phyloP scores from a whole-genome alignment of 2,888 invertebrate species.

The Metalampra italica region DNA sequence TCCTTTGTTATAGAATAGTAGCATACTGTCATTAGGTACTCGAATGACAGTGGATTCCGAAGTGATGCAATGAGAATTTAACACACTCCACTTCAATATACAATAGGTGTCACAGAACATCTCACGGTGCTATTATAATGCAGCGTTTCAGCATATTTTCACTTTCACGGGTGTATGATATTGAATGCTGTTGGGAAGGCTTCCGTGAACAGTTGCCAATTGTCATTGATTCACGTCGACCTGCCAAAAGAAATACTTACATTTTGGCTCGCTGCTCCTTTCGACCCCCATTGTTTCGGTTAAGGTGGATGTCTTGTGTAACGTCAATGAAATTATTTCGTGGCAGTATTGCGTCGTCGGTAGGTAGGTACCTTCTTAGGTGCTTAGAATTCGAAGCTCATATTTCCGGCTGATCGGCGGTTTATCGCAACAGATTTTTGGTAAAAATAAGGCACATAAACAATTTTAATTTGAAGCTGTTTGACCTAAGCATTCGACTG shows the following conservation, averaged over 20 bases:
- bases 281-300: constrained; percentile 28
- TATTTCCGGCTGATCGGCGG: constrained; percentile 15
- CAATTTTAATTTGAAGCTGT: neutral
- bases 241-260: neutral
- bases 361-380: neutral
- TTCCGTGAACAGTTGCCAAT: neutral
- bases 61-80: constrained; percentile 38
- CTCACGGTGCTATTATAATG: constrained; percentile 57
- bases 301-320: constrained; percentile 27
- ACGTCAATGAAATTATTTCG: constrained; percentile 21
- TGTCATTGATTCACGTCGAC: neutral
- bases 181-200: neutral
- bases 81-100: constrained; percentile 27
- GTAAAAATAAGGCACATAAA: neutral
- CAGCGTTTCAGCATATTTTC: constrained; percentile 54
- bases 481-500: neutral
- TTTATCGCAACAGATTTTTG: constrained; percentile 4
- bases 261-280: constrained; percentile 2
- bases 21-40: constrained; percentile 8
- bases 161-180: constrained; percentile 45
- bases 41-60: constrained; percentile 7
- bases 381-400: constrained; percentile 23
- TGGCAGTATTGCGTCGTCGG: constrained; percentile 24
- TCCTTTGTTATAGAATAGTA: constrained; percentile 2
- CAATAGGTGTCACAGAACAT: constrained; percentile 36